Evolutionary conservation across 2,797 vertebrate genomes (phyloP).

Genomic region (Amblyopsis hoosieri): DNA sequence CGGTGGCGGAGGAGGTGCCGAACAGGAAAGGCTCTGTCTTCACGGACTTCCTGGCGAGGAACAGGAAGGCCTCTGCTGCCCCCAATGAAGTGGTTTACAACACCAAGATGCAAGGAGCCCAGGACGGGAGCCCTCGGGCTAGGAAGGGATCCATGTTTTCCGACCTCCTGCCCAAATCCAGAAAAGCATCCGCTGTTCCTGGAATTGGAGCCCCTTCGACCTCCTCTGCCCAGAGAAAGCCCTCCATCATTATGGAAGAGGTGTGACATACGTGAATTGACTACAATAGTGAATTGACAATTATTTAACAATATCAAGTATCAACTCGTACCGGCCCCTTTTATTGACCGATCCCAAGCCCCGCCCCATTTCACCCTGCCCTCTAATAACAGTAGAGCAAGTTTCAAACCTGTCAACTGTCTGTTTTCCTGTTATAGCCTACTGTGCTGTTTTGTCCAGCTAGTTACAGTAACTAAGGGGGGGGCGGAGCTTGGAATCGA

Average conservation of each 20-base stretch:
- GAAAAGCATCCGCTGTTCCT: slow-evolving; percentile 51
- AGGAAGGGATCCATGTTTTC: slow-evolving; percentile 69
- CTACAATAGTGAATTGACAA: too few species aligned
- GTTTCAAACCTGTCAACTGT: too few species aligned
- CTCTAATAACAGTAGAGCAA: too few species aligned
- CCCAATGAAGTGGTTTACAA: slow-evolving; percentile 43
- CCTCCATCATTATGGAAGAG: slow-evolving; percentile 73
- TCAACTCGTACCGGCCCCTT: too few species aligned
- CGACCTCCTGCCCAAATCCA: slow-evolving; percentile 66
- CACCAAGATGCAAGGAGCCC: slow-evolving; percentile 55
- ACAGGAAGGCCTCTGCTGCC: slow-evolving; percentile 59
- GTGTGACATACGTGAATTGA: slow-evolving; percentile 36
- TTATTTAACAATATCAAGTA: too few species aligned
- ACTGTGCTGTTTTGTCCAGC: too few species aligned
- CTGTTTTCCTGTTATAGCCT: too few species aligned
- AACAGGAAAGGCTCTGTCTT: slow-evolving; percentile 70
- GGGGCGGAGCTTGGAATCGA: too few species aligned
- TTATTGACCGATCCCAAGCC: too few species aligned
- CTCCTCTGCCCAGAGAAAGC: slow-evolving; percentile 47
- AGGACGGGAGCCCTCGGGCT: slow-evolving; percentile 40
- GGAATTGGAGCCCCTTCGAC: slow-evolving; percentile 41
- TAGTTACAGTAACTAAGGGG: too few species aligned
- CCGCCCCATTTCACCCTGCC: too few species aligned
- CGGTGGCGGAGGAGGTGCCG: slow-evolving; percentile 40
- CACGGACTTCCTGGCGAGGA: slow-evolving; percentile 63